Conservation (phyloP, 2,113 vertebrate genomes). For the Hemichromis elongatus region DNA sequence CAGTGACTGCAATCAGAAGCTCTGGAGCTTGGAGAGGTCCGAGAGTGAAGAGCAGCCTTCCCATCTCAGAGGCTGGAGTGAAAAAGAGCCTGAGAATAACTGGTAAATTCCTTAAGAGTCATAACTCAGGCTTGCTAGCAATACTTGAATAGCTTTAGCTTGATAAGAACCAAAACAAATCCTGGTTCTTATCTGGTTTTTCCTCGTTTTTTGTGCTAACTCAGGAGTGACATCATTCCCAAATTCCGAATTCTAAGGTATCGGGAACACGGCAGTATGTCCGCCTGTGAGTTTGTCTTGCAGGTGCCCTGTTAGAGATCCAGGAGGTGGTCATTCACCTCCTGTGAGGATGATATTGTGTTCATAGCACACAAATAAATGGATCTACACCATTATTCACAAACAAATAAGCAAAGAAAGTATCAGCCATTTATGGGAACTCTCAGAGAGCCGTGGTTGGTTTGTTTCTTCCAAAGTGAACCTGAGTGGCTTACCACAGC, state of each 20-base stretch:
- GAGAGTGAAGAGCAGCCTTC: background rate
- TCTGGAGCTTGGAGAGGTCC: background rate
- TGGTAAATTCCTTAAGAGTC: background rate
- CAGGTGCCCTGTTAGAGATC: rapidly evolving
- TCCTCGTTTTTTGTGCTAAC: background rate
- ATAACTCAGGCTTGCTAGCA: background rate
- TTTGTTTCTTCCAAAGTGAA: slow-evolving; percentile 6
- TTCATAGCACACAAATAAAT: background rate
- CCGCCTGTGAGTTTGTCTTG: background rate
- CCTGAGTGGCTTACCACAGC: slow-evolving; percentile 9
- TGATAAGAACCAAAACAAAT: background rate
- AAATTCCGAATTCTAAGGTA: background rate
- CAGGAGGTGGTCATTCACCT: background rate
- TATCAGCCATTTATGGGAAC: slow-evolving; percentile 1
- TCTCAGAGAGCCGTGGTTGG: background rate
- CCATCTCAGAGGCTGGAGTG: background rate
- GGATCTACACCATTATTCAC: slow-evolving; percentile 25
- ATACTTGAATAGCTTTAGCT: background rate
- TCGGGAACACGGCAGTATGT: background rate
- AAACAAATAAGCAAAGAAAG: background rate
- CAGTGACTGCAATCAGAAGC: background rate
- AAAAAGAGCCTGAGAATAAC: background rate
- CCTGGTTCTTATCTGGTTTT: too few relatives aligned
- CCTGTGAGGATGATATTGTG: background rate
- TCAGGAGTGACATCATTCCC: background rate